Percentiles rank a stretch among this genome's conserved stretches.
These are phyloP conservation scores for Catharus bicknelli DNA, from an alignment of 2,113 vertebrate genomes.

Conservation along the genomic window DNA sequence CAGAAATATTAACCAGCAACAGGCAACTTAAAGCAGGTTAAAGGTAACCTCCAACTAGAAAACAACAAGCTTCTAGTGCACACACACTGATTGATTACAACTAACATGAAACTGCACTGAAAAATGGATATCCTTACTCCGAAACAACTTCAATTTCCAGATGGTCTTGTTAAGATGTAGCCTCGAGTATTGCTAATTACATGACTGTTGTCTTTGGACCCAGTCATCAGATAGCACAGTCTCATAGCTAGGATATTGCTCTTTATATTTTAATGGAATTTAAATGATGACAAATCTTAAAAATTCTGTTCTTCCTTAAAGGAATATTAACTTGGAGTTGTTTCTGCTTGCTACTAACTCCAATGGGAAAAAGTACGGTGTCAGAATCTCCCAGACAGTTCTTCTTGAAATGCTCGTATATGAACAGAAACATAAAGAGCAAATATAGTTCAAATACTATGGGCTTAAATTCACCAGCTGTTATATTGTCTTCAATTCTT, in stretches of 20 bases:
- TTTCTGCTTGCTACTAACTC: background rate
- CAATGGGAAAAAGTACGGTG: background rate
- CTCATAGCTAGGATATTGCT: background rate
- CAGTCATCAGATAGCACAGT: background rate
- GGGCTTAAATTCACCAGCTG: background rate
- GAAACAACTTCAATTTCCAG: conserved; percentile 22
- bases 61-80: background rate
- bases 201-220: background rate
- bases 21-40: background rate
- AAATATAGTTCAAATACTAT: background rate
- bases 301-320: background rate
- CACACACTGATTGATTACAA: background rate
- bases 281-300: background rate
- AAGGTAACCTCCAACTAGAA: background rate
- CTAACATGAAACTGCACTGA: background rate
- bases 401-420: background rate
- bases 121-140: background rate
- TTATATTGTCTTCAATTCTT: background rate
- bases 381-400: background rate
- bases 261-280: background rate
- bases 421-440: background rate
- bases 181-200: background rate
- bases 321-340: background rate
- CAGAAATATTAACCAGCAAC: background rate
- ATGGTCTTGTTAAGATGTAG: conserved; percentile 25